Base-by-base conservation (phyloP, 2,888 invertebrate genomes). In the Lycophotia porphyrea region DNA sequence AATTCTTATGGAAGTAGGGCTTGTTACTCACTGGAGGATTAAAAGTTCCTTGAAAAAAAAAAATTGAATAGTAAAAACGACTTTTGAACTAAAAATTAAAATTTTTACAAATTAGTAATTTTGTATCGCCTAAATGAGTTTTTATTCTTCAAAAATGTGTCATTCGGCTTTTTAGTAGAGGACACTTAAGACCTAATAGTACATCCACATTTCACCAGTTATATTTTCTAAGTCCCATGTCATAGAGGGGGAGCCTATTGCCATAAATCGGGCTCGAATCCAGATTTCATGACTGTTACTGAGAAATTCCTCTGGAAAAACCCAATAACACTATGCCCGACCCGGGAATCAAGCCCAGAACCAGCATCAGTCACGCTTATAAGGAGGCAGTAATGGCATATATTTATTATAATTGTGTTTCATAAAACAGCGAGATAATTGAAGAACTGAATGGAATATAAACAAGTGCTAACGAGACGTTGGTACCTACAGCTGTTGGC, bases 351-450 rank as follows among this genome's bases (percentile, higher is more conserved):
- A 0, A 44, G 13, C 18, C 44, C 18, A n/a, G n/a, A n/a, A n/a
- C n/a, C n/a, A n/a, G n/a, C 44, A 44, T 44, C 18, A 39, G 2
- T 39, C 39, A 13, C 39, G 39, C 13, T 39, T 11, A 3, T 13
- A 13, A 39, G 13, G 39, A 39, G 39, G 13, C 39, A 44, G 18
- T 44, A 44, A 44, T 18, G 47, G n/a, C 55, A 55, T 27, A 55
- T 21, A 63, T 79, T 68, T 63, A 81, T 81, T 70, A 42, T 81
- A 70, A 80, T 78, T 66, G 55, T 63, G 21, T 72, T 81, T 72
- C 66, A 65, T 80, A 80, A 81, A 83, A 84, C 66, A 80, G 58
- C 66, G 3, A 71, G 58, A 60, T 84, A 84, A 80, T 84, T 82
- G 47, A 84, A 84, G 58, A 84, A 42, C 63, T 42, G 66, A 64